These are phyloP conservation scores for Lepeophtheirus salmonis DNA, from an alignment of 1,140 invertebrate genomes.

Conservation along the genomic window DNA sequence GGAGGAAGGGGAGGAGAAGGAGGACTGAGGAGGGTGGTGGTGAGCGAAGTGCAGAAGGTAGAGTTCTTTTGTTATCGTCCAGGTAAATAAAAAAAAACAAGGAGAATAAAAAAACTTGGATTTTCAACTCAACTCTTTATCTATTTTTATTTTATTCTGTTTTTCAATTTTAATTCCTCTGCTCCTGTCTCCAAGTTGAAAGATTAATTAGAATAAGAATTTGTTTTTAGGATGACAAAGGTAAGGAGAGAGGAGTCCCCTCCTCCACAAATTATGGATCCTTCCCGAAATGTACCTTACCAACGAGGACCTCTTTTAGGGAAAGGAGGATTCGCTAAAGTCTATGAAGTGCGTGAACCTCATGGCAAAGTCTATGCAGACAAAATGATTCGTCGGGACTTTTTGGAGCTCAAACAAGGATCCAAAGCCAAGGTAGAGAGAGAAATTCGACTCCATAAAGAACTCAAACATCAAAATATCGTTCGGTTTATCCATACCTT, in stretches of 20 bases:
- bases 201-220: too few species aligned
- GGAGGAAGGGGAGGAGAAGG: too few species aligned
- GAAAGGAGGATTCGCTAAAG: slow-evolving; percentile 8
- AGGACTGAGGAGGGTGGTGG: too few species aligned
- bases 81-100: too few species aligned
- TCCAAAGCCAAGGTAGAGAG: slow-evolving; percentile 22
- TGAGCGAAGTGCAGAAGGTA: too few species aligned
- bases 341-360: slow-evolving; percentile 4
- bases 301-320: slow-evolving; percentile 1
- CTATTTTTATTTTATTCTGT: too few species aligned
- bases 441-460: slow-evolving; percentile 41
- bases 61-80: too few species aligned
- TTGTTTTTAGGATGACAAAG: neutral
- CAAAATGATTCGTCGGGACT: slow-evolving; percentile 10
- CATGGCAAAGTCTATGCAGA: neutral
- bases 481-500: slow-evolving; percentile 39
- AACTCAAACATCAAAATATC: slow-evolving; percentile 40
- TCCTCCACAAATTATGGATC: neutral
- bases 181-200: too few species aligned
- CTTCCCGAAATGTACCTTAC: neutral
- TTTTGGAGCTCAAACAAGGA: neutral
- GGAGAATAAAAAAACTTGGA: too few species aligned
- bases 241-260: neutral
- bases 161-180: too few species aligned
- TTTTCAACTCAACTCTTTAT: too few species aligned